Base-by-base conservation (phyloP, 2,113 vertebrate genomes). In the Gallinago media region DNA sequence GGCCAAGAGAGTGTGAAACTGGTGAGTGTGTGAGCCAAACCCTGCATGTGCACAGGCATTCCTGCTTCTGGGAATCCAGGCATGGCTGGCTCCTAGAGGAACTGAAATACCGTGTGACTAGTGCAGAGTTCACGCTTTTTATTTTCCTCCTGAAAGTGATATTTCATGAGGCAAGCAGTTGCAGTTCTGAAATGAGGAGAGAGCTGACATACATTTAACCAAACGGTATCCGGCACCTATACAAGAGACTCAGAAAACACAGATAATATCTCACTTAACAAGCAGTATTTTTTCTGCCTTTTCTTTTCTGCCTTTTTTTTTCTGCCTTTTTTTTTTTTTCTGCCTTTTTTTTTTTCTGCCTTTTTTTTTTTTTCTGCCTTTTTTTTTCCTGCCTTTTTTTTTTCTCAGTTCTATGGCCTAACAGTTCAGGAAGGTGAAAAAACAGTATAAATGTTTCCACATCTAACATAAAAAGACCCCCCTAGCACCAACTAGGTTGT, bases 151-250 rank as follows among this genome's bases (percentile, higher is more conserved):
- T 95, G 96, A 98, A 98, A 95, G 86, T 89, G 94, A 23, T 97
- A 96, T 97, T 97, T 97, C 93, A 96, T 95, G 92, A 97, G 92
- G 77, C 92, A 92, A 96, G 96, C 95, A 95, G 95, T 97, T 97
- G 95, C 91, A 97, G 95, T 97, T 97, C 95, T 97, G 97, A 98
- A 97, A 97, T 97, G 89, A 98, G 63, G 96, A 92, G 88, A 92
- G 81, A 93, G 65, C 95, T 97, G 97, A 97, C 96, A 96, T 97
- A 96, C 82, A 96, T 97, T 97, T 96, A 97, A 96, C 94, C 89
- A 95, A 96, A 96, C 65, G 14, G 91, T 97, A 97, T 97, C 97
- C 94, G 96, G 95, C 94, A 86, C 82, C 32, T 78, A 1, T 94
- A 55, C 31, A 80, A 85, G 16, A 96, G 47, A 96, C 83, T 96